Evolutionary conservation across 2,113 vertebrate genomes (phyloP).

Genomic region (Nycticebus coucang): DNA sequence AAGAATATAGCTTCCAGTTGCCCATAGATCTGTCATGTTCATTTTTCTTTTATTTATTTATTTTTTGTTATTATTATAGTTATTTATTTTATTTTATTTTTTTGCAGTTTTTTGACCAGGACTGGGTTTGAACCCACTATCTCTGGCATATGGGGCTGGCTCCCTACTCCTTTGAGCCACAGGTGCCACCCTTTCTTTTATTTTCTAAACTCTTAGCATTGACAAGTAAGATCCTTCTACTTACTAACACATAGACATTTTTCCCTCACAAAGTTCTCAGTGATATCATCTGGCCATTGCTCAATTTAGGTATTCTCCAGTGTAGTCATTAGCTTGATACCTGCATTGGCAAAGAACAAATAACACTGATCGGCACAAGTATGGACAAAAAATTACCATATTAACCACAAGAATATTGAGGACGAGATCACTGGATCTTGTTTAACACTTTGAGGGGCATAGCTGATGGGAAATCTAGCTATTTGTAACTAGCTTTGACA

Average conservation of each 20-base stretch:
- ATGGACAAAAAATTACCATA: neutral
- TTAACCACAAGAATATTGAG: neutral
- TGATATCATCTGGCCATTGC: neutral
- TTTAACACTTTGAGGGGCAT: neutral
- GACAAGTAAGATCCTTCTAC: neutral
- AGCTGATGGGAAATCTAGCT: neutral
- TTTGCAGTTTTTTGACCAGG: too few species aligned
- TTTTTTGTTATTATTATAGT: too few species aligned
- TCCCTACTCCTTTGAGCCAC: too few species aligned
- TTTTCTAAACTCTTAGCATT: neutral
- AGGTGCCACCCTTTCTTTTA: too few species aligned
- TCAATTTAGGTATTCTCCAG: neutral
- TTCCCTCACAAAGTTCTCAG: neutral
- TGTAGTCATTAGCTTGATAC: neutral
- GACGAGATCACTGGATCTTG: neutral
- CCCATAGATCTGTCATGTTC: neutral
- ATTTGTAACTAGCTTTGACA: neutral
- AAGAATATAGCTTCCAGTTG: neutral
- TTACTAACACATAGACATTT: neutral
- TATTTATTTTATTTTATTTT: too few species aligned
- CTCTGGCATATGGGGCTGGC: too few species aligned
- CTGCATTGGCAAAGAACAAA: neutral
- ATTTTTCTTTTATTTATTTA: neutral
- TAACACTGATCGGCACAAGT: neutral
- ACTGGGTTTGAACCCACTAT: too few species aligned